Evolutionary conservation across 2,888 invertebrate genomes (phyloP), one percentile per base, ranked within the genome.

Genomic region (Catocala nupta): DNA sequence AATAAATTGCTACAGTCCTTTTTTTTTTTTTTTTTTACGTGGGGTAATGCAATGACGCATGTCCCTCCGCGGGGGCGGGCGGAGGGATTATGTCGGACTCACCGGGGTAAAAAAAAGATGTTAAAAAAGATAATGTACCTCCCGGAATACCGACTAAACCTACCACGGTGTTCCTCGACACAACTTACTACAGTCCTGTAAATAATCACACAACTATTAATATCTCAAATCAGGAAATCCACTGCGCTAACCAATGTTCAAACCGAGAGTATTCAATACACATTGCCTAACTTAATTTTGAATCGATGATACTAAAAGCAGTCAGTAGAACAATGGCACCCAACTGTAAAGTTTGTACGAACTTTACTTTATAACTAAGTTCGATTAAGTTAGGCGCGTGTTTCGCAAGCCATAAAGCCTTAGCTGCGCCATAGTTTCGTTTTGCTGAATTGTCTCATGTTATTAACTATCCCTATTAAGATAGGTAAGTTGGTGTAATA

Each of bases 351-450:
- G 65, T 61, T 55, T 55, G 47, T 55, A 52, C 54, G 47, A 73
- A 64, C 61, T 65, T 58, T 63, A 65, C 55, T 68, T 59, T 51
- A 57, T 49, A 60, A 62, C 72, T 63, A 64, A 71, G 62, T 67
- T 74, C 59, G 54, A 66, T 76, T 75, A 71, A 73, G 61, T 71
- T 76, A 57, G 55, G 55, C 64, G 59, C 55, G 59, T 70, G 65
- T 67, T 71, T 59, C 53, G 51, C 56, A 65, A 65, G 61, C 64
- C 57, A 56, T 62, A 68, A 73, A 65, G 74, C 63, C 55, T 68
- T 53, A 65, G 62, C 56, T 63, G 52, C 62, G 65, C 58, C 58
- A 64, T 69, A 65, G 63, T 68, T 55, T 33, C 53, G 57, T 51
- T 64, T 61, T 51, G 47, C 12, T 60, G 8, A 59, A 59, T 34